Evolutionary conservation across 2,888 invertebrate genomes (phyloP).

Genomic region (Ochropacha duplaris): DNA sequence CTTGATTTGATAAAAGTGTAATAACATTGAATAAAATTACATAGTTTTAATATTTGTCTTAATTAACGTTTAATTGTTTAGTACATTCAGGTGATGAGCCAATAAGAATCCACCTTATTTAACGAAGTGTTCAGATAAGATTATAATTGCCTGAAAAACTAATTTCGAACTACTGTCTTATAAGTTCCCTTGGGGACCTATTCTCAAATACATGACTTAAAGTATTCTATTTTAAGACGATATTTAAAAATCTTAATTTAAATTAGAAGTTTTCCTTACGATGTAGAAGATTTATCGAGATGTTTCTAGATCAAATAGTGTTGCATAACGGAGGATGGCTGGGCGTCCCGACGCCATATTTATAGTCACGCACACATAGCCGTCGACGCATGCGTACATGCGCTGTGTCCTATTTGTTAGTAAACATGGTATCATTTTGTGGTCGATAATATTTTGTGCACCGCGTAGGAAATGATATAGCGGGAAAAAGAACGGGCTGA

Average conservation of each 20-base stretch:
- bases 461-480: constrained; percentile 43
- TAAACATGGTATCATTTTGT: constrained; percentile 52
- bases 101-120: not conserved
- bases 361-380: constrained; percentile 41
- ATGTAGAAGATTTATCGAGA: constrained; percentile 42
- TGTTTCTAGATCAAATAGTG: constrained; percentile 61
- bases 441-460: constrained; percentile 60
- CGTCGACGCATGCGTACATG: constrained; percentile 48
- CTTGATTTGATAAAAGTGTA: not conserved
- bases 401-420: constrained; percentile 48
- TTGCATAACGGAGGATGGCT: constrained; percentile 67
- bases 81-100: not conserved
- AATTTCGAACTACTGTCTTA: not conserved
- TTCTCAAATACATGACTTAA: not conserved
- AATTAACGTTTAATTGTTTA: not conserved
- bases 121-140: not conserved
- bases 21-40: not conserved
- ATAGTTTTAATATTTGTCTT: not conserved
- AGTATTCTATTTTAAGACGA: constrained; percentile 8
- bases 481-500: not conserved
- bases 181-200: not conserved
- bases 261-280: constrained; percentile 34
- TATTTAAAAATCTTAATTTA: constrained; percentile 35
- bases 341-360: constrained; percentile 53
- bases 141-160: not conserved